Conservation (phyloP, 2,113 vertebrate genomes). For the Ancistrus triradiatus region DNA sequence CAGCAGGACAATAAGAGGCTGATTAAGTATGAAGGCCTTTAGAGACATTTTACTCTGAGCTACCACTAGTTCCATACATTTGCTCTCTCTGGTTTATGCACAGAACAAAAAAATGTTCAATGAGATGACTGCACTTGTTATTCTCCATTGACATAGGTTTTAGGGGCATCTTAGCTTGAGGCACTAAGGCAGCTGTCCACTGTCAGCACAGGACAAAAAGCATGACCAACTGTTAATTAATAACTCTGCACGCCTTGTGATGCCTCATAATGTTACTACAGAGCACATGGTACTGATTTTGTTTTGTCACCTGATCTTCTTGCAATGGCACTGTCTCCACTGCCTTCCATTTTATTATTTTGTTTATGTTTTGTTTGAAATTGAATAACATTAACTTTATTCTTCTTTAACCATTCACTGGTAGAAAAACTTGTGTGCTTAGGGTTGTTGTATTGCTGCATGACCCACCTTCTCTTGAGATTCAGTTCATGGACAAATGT, state of each 20-base stretch:
- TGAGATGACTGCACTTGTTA: slow-evolving; percentile 33
- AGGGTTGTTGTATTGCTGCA: no score
- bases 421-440: no score
- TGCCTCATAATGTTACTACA: no score
- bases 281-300: no score
- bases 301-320: no score
- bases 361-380: no score
- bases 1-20: slow-evolving; percentile 30
- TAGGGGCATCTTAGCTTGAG: background rate
- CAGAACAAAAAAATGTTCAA: background rate
- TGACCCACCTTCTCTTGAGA: no score
- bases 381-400: no score
- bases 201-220: slow-evolving; percentile 21
- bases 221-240: slow-evolving; percentile 33
- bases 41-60: slow-evolving; percentile 13
- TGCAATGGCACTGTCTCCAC: no score
- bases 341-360: no score
- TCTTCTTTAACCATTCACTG: no score
- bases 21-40: slow-evolving; percentile 30
- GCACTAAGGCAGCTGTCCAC: slow-evolving; percentile 34
- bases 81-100: background rate
- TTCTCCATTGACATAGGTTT: slow-evolving; percentile 23
- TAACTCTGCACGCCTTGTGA: background rate
- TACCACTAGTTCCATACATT: background rate
- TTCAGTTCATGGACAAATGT: no score